phyloP scores from a whole-genome alignment of 2,797 vertebrate genomes.

The Hapalemur alaotrensis region DNA sequence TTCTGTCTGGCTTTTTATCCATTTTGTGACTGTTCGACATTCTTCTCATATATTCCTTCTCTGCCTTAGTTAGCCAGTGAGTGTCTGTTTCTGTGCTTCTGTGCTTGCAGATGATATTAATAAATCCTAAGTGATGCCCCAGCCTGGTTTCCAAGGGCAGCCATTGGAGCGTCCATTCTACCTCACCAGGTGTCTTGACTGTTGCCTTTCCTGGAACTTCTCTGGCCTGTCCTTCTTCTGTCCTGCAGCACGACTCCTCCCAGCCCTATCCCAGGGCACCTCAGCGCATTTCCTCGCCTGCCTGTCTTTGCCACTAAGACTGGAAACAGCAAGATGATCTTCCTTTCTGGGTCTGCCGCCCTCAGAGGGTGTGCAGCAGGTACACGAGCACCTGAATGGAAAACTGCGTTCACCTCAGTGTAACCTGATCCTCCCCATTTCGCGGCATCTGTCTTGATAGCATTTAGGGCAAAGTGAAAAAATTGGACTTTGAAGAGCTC shows the following conservation, averaged over 20 bases:
- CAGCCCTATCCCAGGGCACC: neutral
- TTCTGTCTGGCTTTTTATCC: neutral
- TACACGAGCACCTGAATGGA: fast-evolving
- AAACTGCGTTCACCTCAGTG: neutral
- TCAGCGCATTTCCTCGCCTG: fast-evolving
- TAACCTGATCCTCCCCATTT: neutral
- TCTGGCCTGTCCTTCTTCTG: neutral
- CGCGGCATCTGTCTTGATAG: neutral
- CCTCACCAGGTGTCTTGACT: neutral
- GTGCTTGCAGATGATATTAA: neutral
- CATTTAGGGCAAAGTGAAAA: neutral
- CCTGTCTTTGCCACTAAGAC: neutral
- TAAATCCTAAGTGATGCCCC: neutral
- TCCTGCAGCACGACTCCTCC: neutral
- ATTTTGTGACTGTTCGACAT: neutral
- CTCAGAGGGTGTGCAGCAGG: too few species aligned
- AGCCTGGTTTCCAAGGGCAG: neutral
- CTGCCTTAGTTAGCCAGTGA: neutral
- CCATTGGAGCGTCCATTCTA: fast-evolving
- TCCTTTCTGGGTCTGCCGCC: neutral
- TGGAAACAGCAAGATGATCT: fast-evolving
- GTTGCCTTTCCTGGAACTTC: neutral
- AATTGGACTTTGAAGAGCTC: neutral
- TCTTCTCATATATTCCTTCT: neutral
- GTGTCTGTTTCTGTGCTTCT: neutral